A percentile compares a stretch with the other conserved stretches of the same genome.
These are phyloP conservation scores for Pristionchus fissidentatus DNA, from an alignment of 2,888 invertebrate genomes.

Conservation along the genomic window DNA sequence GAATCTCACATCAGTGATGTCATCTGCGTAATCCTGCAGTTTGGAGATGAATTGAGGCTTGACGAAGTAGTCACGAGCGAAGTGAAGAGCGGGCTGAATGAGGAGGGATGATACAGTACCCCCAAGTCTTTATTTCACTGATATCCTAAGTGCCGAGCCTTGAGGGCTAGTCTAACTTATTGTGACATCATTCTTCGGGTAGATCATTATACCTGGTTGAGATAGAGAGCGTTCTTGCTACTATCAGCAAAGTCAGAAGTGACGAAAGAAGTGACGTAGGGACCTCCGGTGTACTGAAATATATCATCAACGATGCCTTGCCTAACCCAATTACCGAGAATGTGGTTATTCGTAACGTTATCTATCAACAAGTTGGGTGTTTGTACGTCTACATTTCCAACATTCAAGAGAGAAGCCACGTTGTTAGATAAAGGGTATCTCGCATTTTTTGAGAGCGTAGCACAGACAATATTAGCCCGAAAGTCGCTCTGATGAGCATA, in stretches of 20 bases:
- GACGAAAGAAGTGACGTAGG: constrained; percentile 49
- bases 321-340: no score
- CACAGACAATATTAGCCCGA: no score
- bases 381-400: no score
- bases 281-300: constrained; percentile 46
- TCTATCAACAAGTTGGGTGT: no score
- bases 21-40: constrained; percentile 50
- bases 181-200: background rate
- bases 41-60: constrained; percentile 53
- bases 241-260: constrained; percentile 50
- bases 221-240: constrained; percentile 50
- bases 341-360: no score
- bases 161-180: background rate
- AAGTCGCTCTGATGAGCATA: background rate
- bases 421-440: no score
- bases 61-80: constrained; percentile 57
- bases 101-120: background rate
- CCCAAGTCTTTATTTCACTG: background rate
- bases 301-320: background rate
- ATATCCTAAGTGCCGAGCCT: background rate
- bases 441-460: no score
- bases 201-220: constrained; percentile 49
- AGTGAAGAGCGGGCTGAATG: constrained; percentile 46
- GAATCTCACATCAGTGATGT: constrained; percentile 44
- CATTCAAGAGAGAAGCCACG: no score